Conservation (phyloP, 1,140 invertebrate genomes). For the Anoplolepis gracilipes region DNA sequence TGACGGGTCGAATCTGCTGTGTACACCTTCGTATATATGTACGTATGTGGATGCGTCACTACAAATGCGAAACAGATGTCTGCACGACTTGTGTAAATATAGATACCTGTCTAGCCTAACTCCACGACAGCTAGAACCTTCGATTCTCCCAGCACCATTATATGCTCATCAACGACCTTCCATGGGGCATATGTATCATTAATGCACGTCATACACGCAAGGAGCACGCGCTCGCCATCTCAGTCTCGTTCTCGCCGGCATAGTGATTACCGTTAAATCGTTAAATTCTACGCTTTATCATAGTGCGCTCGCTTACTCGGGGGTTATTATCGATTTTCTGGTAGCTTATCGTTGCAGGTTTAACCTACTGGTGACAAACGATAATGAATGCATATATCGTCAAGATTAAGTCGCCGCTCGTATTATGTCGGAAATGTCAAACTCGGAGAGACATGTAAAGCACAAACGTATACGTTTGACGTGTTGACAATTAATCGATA, state of each 20-base stretch:
- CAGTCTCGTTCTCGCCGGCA: neutral
- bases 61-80: slow-evolving; percentile 76
- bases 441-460: neutral
- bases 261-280: slow-evolving; percentile 27
- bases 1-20: neutral
- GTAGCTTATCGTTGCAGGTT: slow-evolving; percentile 16
- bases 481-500: neutral
- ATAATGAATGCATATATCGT: neutral
- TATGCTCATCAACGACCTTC: slow-evolving; percentile 79
- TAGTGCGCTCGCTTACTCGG: too few relatives aligned
- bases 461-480: neutral
- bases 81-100: slow-evolving; percentile 77
- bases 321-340: slow-evolving; percentile 11
- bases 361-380: neutral
- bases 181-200: slow-evolving; percentile 72
- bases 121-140: slow-evolving; percentile 62
- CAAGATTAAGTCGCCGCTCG: neutral
- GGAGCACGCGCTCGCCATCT: slow-evolving; percentile 24
- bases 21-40: neutral
- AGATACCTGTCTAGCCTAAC: slow-evolving; percentile 75
- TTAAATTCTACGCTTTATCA: slow-evolving; percentile 4
- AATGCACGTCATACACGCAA: slow-evolving; percentile 65
- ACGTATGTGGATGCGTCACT: neutral
- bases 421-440: neutral
- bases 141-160: slow-evolving; percentile 73